Conservation (phyloP, 2,888 invertebrate genomes). For the Tetanocera ferruginea region DNA sequence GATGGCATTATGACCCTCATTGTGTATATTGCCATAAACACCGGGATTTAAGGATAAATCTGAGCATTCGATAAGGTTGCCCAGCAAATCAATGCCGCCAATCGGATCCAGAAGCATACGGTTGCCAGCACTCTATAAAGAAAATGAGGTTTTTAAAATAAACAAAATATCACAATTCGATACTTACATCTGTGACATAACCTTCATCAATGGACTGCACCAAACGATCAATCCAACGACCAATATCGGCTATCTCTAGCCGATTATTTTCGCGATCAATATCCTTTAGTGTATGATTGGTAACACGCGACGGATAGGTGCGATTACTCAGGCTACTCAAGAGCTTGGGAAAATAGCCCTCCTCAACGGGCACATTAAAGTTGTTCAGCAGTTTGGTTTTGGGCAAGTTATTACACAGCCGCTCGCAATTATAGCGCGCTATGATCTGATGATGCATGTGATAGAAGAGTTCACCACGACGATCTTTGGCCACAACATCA, state of each 20-base stretch:
- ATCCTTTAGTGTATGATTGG: constrained; percentile 75
- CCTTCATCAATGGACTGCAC: constrained; percentile 83
- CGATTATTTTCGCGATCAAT: constrained; percentile 77
- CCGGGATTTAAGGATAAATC: constrained; percentile 77
- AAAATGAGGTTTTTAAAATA: neutral
- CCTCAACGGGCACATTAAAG: constrained; percentile 78
- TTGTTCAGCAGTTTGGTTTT: constrained; percentile 77
- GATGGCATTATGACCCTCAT: constrained; percentile 84
- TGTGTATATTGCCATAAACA: constrained; percentile 85
- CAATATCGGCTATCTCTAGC: constrained; percentile 74
- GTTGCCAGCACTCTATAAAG: constrained; percentile 53
- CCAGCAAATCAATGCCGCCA: constrained; percentile 82
- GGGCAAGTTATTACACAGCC: constrained; percentile 79
- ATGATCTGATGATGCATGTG: constrained; percentile 79
- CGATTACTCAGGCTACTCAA: constrained; percentile 78
- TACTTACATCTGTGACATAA: constrained; percentile 73
- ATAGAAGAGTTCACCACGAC: constrained; percentile 81
- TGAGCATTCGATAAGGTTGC: constrained; percentile 83
- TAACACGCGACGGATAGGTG: constrained; percentile 80
- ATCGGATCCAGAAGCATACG: constrained; percentile 65
- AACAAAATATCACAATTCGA: neutral
- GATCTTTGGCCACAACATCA: constrained; percentile 79
- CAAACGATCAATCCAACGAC: constrained; percentile 82
- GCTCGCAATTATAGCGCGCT: constrained; percentile 81
- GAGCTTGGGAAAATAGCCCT: constrained; percentile 87